A percentile compares a stretch with the other conserved stretches of the same genome.
phyloP scores from a whole-genome alignment of 2,888 invertebrate genomes.

The Drosophila rellima region DNA sequence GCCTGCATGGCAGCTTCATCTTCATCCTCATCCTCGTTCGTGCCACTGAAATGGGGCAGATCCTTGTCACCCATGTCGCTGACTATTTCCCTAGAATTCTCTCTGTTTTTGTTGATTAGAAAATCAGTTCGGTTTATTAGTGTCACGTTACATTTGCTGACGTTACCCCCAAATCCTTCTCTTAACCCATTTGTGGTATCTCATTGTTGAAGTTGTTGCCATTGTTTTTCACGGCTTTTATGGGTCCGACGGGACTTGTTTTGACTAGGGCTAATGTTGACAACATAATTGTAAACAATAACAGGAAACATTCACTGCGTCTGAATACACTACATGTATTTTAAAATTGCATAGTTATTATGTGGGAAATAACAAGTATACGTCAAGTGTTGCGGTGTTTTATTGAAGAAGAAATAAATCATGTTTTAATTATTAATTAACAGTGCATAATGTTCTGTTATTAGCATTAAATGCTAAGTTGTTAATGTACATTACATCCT shows the following conservation, averaged over 20 bases:
- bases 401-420: too few species aligned
- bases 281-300: slow-evolving; percentile 60
- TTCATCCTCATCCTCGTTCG: slow-evolving; percentile 19
- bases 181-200: slow-evolving; percentile 58
- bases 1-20: slow-evolving; percentile 52
- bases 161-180: slow-evolving; percentile 13
- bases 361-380: neutral
- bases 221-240: slow-evolving; percentile 62
- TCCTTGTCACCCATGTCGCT: slow-evolving; percentile 11
- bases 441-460: too few species aligned
- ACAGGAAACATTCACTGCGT: slow-evolving; percentile 1
- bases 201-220: slow-evolving; percentile 25
- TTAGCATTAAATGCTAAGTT: neutral
- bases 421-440: too few species aligned
- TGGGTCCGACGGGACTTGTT: slow-evolving; percentile 54
- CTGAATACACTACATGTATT: slow-evolving; percentile 33
- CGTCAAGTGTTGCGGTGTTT: neutral
- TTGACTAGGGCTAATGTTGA: slow-evolving; percentile 59
- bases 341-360: neutral
- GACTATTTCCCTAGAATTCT: slow-evolving; percentile 3
- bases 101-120: slow-evolving; percentile 50
- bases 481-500: neutral
- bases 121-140: slow-evolving; percentile 53
- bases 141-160: slow-evolving; percentile 22
- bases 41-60: neutral